These are phyloP conservation scores for Rhagonycha lutea DNA, from an alignment of 2,888 invertebrate genomes.

Conservation along the genomic window DNA sequence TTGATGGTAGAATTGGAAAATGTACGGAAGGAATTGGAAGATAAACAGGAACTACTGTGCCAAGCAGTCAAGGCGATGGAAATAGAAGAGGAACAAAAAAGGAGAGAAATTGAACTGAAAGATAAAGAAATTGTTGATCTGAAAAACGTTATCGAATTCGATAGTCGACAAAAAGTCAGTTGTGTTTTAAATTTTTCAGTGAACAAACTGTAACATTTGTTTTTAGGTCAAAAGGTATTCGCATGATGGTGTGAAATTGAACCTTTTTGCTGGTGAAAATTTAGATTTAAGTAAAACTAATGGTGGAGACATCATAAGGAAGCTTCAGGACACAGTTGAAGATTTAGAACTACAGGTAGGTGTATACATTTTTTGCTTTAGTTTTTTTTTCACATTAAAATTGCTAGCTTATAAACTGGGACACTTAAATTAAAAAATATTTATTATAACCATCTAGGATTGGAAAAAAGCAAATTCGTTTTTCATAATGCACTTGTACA, in stretches of 20 bases:
- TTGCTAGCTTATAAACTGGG: too few species aligned
- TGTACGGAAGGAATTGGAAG: slow-evolving; percentile 73
- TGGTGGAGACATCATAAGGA: not conserved
- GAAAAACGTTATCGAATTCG: slow-evolving; percentile 43
- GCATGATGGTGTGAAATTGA: not conserved
- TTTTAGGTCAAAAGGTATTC: not conserved
- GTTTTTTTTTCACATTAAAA: not conserved
- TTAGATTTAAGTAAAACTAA: not conserved
- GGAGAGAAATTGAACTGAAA: slow-evolving; percentile 54
- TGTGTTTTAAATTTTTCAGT: not conserved
- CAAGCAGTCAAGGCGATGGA: slow-evolving; percentile 85
- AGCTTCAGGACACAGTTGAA: slow-evolving; percentile 10
- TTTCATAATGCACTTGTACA: not conserved
- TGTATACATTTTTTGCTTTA: not conserved
- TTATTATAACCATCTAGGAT: not conserved
- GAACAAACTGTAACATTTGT: not conserved
- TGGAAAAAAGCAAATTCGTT: not conserved
- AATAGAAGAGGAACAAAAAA: slow-evolving; percentile 68
- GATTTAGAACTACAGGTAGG: slow-evolving; percentile 13
- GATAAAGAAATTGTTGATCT: slow-evolving; percentile 53
- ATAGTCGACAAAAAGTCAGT: slow-evolving; percentile 8
- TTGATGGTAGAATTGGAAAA: slow-evolving; percentile 76
- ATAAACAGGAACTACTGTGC: slow-evolving; percentile 82
- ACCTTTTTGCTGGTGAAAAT: not conserved
- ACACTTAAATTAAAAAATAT: not conserved